Evolutionary conservation across 2,113 vertebrate species (phyloP).

Genomic region (Nothoprocta pentlandii): DNA sequence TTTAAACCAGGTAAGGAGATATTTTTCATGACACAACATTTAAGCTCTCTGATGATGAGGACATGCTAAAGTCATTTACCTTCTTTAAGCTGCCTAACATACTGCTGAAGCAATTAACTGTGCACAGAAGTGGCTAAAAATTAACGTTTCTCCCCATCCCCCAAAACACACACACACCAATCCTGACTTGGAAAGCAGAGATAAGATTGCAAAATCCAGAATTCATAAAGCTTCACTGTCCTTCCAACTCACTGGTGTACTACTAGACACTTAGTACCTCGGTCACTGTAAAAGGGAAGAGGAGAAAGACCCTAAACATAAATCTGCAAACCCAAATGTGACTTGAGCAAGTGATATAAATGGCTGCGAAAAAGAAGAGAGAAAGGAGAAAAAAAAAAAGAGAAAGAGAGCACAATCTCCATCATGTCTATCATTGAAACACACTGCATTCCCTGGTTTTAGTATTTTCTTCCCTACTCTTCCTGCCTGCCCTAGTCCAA

Average conservation of each 20-base stretch:
- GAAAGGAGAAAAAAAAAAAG: neutral
- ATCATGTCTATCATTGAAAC: neutral
- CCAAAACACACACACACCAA: neutral
- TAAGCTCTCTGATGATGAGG: neutral
- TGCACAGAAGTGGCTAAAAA: too few species aligned
- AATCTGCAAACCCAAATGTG: neutral
- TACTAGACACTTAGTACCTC: neutral
- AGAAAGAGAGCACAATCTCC: neutral
- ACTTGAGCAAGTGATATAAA: neutral
- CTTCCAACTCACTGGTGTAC: neutral
- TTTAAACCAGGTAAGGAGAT: slow-evolving; percentile 79
- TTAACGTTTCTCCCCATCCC: too few species aligned
- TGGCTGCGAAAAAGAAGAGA: neutral
- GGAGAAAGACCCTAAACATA: neutral
- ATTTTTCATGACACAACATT: neutral
- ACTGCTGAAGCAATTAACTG: too few species aligned
- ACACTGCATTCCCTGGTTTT: neutral
- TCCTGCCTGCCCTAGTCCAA: neutral
- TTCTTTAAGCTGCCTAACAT: too few species aligned
- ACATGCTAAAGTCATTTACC: neutral
- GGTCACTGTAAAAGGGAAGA: neutral
- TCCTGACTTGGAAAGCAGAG: neutral
- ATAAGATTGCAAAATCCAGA: neutral
- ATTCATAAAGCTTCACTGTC: neutral
- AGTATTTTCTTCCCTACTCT: neutral